Conservation (phyloP, 2,113 vertebrate genomes). For the Pseudopipra pipra region DNA sequence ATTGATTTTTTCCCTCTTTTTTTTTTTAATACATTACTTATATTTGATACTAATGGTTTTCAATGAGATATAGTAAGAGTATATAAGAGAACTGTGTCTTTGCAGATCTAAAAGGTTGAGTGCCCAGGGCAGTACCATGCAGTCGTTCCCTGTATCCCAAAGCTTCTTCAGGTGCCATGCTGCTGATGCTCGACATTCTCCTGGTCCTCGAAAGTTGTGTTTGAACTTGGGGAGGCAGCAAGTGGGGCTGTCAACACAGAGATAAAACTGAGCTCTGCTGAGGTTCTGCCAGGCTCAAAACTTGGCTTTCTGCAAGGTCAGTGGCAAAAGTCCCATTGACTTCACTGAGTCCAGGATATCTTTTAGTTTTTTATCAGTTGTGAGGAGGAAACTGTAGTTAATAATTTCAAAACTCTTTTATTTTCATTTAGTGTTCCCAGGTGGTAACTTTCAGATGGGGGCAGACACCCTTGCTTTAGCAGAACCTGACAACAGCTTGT, state of each 20-base stretch:
- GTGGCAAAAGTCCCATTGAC: not conserved
- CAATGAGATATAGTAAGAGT: fast-evolving
- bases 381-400: not conserved
- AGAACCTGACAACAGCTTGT: not conserved
- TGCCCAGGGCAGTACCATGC: not conserved
- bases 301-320: not conserved
- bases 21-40: not conserved
- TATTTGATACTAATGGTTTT: not conserved
- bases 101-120: not conserved
- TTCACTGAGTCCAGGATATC: not conserved
- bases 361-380: not conserved
- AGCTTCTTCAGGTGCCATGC: not conserved
- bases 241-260: not conserved
- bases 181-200: fast-evolving
- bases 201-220: not conserved
- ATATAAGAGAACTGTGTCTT: not conserved
- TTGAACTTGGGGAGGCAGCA: not conserved
- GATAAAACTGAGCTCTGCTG: not conserved
- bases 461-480: not conserved
- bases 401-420: not conserved
- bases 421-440: not conserved
- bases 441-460: not conserved
- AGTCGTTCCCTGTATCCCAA: not conserved
- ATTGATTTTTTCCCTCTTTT: fast-evolving
- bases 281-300: not conserved